phyloP scores from a whole-genome alignment of 2,888 invertebrate species.

The Leptinotarsa haldemani region DNA sequence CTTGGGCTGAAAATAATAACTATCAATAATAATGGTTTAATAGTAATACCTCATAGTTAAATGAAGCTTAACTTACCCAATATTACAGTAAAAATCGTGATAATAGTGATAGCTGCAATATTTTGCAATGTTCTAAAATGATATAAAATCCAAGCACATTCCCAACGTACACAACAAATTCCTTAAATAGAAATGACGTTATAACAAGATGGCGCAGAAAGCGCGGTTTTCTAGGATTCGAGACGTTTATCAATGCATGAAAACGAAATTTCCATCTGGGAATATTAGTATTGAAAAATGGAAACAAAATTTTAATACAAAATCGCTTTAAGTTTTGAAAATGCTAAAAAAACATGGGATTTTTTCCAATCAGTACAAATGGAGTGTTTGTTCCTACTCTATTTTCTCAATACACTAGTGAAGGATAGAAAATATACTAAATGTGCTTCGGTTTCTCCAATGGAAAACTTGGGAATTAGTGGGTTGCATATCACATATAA shows the following conservation, averaged over 20 bases:
- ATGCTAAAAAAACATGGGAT: no score
- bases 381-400: no score
- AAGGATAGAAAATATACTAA: no score
- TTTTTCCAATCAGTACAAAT: no score
- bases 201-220: slow-evolving; percentile 14
- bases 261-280: no score
- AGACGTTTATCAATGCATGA: not conserved
- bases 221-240: not conserved
- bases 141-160: slow-evolving; percentile 37
- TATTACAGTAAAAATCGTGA: not conserved
- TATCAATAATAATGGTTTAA: slow-evolving; percentile 12
- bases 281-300: no score
- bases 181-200: slow-evolving; percentile 58
- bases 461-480: no score
- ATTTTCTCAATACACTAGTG: no score
- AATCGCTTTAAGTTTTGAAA: no score
- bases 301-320: no score
- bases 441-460: no score
- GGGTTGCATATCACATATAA: no score
- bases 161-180: slow-evolving; percentile 38
- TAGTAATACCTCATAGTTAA: not conserved
- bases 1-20: slow-evolving; percentile 50
- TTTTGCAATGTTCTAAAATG: slow-evolving; percentile 1
- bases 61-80: slow-evolving; percentile 9
- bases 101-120: not conserved